Evolutionary conservation across 2,888 invertebrate genomes (phyloP).

Genomic region (Fabriciana adippe): DNA sequence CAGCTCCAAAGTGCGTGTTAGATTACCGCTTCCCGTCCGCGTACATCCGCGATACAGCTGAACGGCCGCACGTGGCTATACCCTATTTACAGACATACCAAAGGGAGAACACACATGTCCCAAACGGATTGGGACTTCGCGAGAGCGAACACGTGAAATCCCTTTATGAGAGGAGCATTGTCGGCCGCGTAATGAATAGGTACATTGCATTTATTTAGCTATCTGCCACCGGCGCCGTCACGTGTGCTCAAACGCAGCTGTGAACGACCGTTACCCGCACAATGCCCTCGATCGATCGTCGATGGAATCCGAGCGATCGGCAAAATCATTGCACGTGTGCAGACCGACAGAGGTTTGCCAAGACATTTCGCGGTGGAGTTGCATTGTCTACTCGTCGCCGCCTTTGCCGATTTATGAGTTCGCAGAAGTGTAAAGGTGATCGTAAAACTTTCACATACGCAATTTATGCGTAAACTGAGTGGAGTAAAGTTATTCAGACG

Average conservation of each 20-base stretch:
- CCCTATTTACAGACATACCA: slow-evolving; percentile 81
- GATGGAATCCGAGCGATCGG: slow-evolving; percentile 75
- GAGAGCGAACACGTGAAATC: slow-evolving; percentile 80
- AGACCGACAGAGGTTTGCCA: slow-evolving; percentile 67
- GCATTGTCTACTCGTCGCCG: slow-evolving; percentile 69
- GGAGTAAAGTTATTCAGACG: slow-evolving; percentile 76
- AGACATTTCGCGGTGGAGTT: slow-evolving; percentile 68
- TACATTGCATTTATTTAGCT: slow-evolving; percentile 81
- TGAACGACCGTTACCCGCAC: slow-evolving; percentile 81
- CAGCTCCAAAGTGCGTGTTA: slow-evolving; percentile 60
- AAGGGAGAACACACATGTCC: slow-evolving; percentile 81
- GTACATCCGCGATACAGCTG: slow-evolving; percentile 80
- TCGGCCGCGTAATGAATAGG: slow-evolving; percentile 78
- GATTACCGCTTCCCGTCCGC: slow-evolving; percentile 79
- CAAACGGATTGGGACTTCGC: slow-evolving; percentile 80
- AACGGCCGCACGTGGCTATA: slow-evolving; percentile 80
- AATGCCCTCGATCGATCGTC: slow-evolving; percentile 80
- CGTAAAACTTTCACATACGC: slow-evolving; percentile 81
- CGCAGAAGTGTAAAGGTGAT: slow-evolving; percentile 75
- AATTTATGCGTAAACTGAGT: slow-evolving; percentile 73
- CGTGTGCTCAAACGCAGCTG: slow-evolving; percentile 80
- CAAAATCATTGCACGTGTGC: slow-evolving; percentile 70
- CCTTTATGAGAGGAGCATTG: slow-evolving; percentile 80
- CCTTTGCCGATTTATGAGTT: slow-evolving; percentile 68
- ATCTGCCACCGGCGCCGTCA: slow-evolving; percentile 78